phyloP scores from a whole-genome alignment of 2,797 vertebrate genomes.

The Hemitrygon akajei region DNA sequence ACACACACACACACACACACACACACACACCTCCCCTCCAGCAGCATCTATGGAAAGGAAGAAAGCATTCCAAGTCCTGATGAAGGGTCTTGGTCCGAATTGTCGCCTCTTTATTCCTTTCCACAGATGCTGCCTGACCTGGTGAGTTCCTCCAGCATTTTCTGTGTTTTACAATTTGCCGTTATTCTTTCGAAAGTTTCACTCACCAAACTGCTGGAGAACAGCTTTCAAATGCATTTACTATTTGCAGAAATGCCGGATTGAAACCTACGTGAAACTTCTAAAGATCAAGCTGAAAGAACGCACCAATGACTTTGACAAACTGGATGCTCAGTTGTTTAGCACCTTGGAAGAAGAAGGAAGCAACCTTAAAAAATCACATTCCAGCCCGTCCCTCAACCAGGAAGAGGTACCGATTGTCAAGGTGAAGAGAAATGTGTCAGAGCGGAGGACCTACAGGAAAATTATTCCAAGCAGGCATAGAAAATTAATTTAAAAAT shows the following conservation, averaged over 20 bases:
- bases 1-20: too few relatives aligned
- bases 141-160: too few relatives aligned
- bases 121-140: too few relatives aligned
- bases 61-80: too few relatives aligned
- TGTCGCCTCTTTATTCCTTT: too few relatives aligned
- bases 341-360: constrained; percentile 45
- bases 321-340: constrained; percentile 61
- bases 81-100: too few relatives aligned
- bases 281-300: constrained; percentile 60
- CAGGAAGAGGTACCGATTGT: constrained; percentile 53
- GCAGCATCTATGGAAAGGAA: too few relatives aligned
- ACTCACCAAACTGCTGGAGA: too few relatives aligned
- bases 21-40: too few relatives aligned
- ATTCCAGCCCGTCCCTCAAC: constrained; percentile 81
- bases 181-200: neutral
- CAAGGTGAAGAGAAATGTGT: constrained; percentile 74
- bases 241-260: constrained; percentile 66
- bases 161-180: neutral
- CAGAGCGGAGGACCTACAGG: constrained; percentile 75
- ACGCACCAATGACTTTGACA: constrained; percentile 49
- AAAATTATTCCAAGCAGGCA: constrained; percentile 54
- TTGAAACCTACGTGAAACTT: constrained; percentile 67
- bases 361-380: constrained; percentile 66
- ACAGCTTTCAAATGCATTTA: neutral
- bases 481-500: neutral